Percentiles rank a stretch among this genome's conserved stretches.
Conservation (phyloP, 2,113 vertebrate species). For the Phaethornis superciliosus region DNA sequence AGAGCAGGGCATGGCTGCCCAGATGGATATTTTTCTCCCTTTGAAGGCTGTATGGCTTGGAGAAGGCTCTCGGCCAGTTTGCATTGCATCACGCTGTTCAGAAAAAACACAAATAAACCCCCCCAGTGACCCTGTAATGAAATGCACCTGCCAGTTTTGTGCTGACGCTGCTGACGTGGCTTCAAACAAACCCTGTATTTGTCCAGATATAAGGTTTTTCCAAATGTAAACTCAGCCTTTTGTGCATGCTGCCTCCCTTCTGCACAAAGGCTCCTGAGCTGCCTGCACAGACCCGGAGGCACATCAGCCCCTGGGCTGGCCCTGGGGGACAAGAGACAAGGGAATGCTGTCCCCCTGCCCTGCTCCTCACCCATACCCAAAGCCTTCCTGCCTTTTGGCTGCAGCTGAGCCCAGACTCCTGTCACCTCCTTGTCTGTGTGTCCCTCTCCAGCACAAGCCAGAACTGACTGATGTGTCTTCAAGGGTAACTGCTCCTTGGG, state of each 20-base stretch:
- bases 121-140: background rate
- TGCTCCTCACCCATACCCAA: background rate
- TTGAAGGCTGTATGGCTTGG: fast-evolving
- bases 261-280: background rate
- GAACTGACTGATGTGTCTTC: background rate
- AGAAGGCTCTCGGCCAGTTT: background rate
- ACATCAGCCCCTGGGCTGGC: background rate
- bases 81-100: fast-evolving
- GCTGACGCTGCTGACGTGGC: background rate
- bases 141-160: background rate
- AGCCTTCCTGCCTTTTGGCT: background rate
- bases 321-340: background rate
- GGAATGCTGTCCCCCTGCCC: background rate
- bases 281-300: fast-evolving
- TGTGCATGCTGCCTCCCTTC: fast-evolving
- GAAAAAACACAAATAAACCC: background rate
- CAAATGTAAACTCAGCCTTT: background rate
- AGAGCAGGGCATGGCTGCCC: background rate
- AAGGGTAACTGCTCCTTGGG: background rate
- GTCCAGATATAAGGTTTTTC: background rate
- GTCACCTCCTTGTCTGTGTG: background rate
- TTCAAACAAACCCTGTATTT: background rate
- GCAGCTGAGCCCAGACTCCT: fast-evolving
- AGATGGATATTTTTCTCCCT: background rate
- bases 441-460: fast-evolving